A percentile compares a stretch with the other conserved stretches of the same genome.
These are phyloP conservation scores for Pelochelys cantorii DNA, from an alignment of 2,797 vertebrate species.

Conservation along the genomic window DNA sequence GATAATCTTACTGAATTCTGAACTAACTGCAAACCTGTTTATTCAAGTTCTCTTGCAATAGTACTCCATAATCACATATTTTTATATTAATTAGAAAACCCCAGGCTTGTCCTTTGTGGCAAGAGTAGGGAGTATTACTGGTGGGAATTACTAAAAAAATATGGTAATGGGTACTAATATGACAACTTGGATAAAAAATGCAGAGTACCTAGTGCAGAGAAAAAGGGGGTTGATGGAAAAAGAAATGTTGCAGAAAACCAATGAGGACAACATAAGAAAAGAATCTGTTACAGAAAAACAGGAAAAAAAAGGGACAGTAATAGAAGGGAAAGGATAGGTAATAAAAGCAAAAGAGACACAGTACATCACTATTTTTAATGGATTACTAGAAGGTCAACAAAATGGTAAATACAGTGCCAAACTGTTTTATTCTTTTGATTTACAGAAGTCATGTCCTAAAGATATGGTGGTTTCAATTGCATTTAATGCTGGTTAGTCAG, in stretches of 20 bases:
- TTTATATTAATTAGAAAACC: neutral
- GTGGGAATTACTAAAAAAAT: neutral
- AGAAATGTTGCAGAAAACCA: neutral
- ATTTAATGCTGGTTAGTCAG: accelerated
- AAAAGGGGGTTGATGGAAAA: neutral
- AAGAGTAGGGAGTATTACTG: neutral
- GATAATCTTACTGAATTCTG: accelerated
- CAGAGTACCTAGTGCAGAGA: neutral
- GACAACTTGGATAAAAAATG: slow-evolving; percentile 14
- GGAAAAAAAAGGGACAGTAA: neutral
- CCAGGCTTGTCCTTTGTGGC: neutral
- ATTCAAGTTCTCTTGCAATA: neutral
- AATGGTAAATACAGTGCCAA: neutral
- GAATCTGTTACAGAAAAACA: neutral
- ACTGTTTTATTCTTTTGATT: neutral
- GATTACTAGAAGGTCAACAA: neutral
- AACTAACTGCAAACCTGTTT: neutral
- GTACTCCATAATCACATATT: neutral
- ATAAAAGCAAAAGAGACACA: neutral
- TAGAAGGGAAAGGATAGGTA: neutral
- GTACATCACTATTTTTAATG: neutral
- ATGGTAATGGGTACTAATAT: neutral
- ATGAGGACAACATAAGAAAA: slow-evolving; percentile 15
- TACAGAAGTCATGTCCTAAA: neutral
- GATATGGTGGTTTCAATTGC: neutral